Percentiles rank a stretch among this genome's conserved stretches.
These are phyloP conservation scores for Chiridota heheva DNA, from an alignment of 35 echinoderm and acorn worm species.

Conservation along the genomic window DNA sequence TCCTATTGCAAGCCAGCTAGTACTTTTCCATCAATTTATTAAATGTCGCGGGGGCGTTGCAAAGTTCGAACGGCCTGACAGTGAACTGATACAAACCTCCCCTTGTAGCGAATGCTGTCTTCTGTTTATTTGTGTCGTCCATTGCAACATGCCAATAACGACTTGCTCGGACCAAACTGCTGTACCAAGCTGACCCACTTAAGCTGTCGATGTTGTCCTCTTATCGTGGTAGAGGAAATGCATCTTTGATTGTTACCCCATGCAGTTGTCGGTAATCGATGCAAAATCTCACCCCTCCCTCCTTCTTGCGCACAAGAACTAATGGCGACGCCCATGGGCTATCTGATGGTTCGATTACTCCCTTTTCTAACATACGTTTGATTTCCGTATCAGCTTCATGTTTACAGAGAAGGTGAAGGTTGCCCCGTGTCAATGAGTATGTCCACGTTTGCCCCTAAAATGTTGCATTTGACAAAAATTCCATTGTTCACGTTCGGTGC, in stretches of 20 bases:
- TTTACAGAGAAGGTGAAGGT: too few species aligned
- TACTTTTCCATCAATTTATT: slow-evolving; percentile 22
- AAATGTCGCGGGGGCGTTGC: slow-evolving; percentile 41
- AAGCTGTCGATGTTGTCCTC: too few species aligned
- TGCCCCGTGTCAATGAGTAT: too few species aligned
- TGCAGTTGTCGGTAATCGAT: slow-evolving; percentile 21
- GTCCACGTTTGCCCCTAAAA: too few species aligned
- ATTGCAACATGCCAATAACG: not conserved
- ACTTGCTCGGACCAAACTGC: not conserved
- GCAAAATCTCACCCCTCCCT: slow-evolving; percentile 37
- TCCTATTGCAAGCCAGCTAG: slow-evolving; percentile 32
- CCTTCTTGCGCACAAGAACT: slow-evolving; percentile 32
- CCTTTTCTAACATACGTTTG: not conserved
- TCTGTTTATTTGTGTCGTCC: not conserved
- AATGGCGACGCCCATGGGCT: slow-evolving; percentile 49
- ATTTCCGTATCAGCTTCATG: slow-evolving; percentile 22
- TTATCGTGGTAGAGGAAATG: too few species aligned
- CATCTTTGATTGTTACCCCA: too few species aligned
- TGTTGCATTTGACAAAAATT: too few species aligned
- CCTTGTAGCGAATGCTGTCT: not conserved
- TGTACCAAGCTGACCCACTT: not conserved
- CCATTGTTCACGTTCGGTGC: too few species aligned
- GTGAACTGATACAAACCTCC: not conserved
- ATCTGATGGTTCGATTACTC: slow-evolving; percentile 27
- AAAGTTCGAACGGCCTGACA: slow-evolving; percentile 39